Conservation (phyloP, 1,140 invertebrate genomes). For the Brachionus rubens region DNA sequence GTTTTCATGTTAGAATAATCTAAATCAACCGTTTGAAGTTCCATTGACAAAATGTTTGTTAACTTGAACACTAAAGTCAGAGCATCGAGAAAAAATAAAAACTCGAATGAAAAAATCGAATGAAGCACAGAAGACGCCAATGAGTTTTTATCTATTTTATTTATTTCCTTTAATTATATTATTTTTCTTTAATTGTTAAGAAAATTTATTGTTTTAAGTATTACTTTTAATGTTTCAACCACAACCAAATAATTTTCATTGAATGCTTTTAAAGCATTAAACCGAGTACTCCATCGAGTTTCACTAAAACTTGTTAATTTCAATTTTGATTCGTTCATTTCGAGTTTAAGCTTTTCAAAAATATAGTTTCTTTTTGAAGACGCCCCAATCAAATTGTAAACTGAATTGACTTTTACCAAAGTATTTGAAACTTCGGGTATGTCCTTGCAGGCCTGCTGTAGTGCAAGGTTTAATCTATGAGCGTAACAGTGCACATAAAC, state of each 20-base stretch:
- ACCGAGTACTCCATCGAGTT: slow-evolving; percentile 14
- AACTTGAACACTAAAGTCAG: neutral
- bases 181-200: neutral
- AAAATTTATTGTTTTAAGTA: neutral
- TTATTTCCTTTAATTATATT: neutral
- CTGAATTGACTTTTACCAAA: slow-evolving; percentile 5
- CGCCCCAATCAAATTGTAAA: slow-evolving; percentile 34
- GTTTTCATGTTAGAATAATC: neutral
- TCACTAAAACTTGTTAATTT: slow-evolving; percentile 33
- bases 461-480: slow-evolving; percentile 15
- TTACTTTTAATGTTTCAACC: slow-evolving; percentile 11
- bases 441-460: neutral
- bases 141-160: neutral
- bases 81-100: neutral
- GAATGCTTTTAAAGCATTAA: slow-evolving; percentile 8
- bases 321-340: neutral
- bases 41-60: slow-evolving; percentile 2
- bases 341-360: slow-evolving; percentile 26
- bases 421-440: slow-evolving; percentile 5
- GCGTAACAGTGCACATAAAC: slow-evolving; percentile 30
- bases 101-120: slow-evolving; percentile 22
- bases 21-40: neutral
- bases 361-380: slow-evolving; percentile 30
- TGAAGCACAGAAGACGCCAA: neutral
- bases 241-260: neutral